phyloP scores from a whole-genome alignment of 2,888 invertebrate species.

The Chelonus formosanus region DNA sequence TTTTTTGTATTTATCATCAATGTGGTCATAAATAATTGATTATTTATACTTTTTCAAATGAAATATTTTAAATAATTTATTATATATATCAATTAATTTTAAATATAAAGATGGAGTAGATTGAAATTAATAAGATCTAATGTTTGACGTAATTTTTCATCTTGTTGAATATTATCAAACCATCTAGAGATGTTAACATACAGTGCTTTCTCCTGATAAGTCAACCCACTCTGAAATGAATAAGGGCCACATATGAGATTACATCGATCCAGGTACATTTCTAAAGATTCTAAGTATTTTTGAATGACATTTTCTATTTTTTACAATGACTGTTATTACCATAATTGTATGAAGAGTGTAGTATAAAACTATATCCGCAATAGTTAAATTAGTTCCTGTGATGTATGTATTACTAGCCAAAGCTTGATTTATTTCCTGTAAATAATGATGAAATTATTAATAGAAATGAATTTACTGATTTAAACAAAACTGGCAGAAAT shows the following conservation, averaged over 20 bases:
- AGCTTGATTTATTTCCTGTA: conserved; percentile 69
- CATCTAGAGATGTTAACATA: conserved; percentile 78
- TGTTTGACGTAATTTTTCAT: conserved; percentile 70
- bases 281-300: conserved; percentile 42
- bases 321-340: conserved; percentile 66
- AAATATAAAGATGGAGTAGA: conserved; percentile 55
- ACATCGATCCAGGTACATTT: conserved; percentile 41
- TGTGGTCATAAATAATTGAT: no score
- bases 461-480: conserved; percentile 14
- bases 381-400: conserved; percentile 69
- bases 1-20: no score
- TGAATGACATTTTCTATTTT: conserved; percentile 9
- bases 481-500: neutral
- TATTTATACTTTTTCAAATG: no score
- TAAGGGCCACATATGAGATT: conserved; percentile 36
- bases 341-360: conserved; percentile 74
- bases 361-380: conserved; percentile 77
- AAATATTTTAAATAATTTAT: neutral
- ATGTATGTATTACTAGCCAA: conserved; percentile 69
- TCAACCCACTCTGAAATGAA: conserved; percentile 70
- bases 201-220: conserved; percentile 74
- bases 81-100: conserved; percentile 32
- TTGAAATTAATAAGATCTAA: conserved; percentile 67
- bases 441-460: conserved; percentile 36
- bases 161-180: conserved; percentile 80